These are phyloP conservation scores for Syrista parreyssii DNA, from an alignment of 2,888 invertebrate species.

Conservation along the genomic window DNA sequence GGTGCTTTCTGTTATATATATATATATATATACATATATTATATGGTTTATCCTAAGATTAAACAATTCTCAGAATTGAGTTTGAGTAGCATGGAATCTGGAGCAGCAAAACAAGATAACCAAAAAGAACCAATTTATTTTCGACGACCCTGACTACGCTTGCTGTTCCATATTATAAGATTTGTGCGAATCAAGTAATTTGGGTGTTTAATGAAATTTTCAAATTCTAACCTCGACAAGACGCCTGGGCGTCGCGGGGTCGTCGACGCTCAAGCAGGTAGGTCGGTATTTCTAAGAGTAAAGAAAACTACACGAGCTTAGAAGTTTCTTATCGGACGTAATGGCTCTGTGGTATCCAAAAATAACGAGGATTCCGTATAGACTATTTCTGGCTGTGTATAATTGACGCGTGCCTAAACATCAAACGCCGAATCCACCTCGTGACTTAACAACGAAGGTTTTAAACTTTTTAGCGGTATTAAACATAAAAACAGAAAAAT, in stretches of 20 bases:
- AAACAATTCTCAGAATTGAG: background rate
- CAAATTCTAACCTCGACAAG: background rate
- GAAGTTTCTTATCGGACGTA: constrained; percentile 31
- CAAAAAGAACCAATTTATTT: background rate
- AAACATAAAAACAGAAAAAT: background rate
- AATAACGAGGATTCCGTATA: constrained; percentile 47
- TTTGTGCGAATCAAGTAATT: background rate
- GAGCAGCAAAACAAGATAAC: background rate
- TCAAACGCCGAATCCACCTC: constrained; percentile 20
- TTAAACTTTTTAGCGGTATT: background rate
- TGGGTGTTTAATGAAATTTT: background rate
- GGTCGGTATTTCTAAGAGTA: background rate
- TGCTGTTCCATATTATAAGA: background rate
- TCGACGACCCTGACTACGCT: background rate
- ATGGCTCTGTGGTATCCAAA: constrained; percentile 31
- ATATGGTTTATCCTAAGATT: background rate
- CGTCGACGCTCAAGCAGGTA: background rate
- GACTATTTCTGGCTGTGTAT: constrained; percentile 40
- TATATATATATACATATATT: no score
- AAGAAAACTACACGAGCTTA: background rate
- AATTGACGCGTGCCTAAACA: constrained; percentile 33
- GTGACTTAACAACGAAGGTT: background rate
- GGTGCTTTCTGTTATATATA: background rate
- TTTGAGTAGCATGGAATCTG: background rate
- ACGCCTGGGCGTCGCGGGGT: background rate